Percentiles rank a stretch among this genome's conserved stretches.
These are phyloP conservation scores for Rhynchonycteris naso DNA, from an alignment of 2,797 vertebrate genomes.

Conservation along the genomic window DNA sequence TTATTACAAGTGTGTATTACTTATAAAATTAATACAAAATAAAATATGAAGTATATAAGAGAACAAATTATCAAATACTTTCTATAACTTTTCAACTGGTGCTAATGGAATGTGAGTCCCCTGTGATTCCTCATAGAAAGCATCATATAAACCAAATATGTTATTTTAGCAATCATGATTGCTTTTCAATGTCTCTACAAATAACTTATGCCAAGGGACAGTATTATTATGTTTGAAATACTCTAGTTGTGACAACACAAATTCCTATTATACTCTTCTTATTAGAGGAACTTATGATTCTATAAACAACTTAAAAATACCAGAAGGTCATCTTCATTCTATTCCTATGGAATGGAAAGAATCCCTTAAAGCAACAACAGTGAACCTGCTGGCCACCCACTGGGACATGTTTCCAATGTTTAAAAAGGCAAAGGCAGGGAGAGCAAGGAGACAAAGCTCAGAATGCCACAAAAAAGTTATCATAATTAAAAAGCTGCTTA, in stretches of 20 bases:
- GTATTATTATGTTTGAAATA: constrained; percentile 26
- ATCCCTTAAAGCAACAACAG: constrained; percentile 22
- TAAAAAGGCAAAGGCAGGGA: background rate
- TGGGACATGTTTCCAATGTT: background rate
- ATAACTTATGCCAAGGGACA: background rate
- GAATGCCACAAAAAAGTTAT: background rate
- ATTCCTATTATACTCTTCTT: constrained; percentile 26
- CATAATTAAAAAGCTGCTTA: constrained; percentile 16
- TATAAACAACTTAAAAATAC: constrained; percentile 53
- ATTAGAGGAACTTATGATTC: constrained; percentile 5
- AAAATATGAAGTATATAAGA: background rate
- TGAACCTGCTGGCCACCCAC: background rate
- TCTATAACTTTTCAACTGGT: background rate
- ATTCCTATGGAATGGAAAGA: constrained; percentile 48
- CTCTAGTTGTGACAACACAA: constrained; percentile 25
- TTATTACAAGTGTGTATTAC: background rate
- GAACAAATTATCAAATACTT: background rate
- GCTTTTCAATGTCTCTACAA: background rate
- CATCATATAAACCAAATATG: background rate
- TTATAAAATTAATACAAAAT: background rate
- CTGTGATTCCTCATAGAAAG: background rate
- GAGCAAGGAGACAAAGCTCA: background rate
- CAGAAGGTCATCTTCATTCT: constrained; percentile 50
- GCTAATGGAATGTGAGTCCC: background rate
- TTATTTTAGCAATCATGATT: background rate